Percentiles rank a stretch among this genome's conserved stretches.
These are phyloP conservation scores for Dioctria rufipes DNA, from an alignment of 2,888 invertebrate genomes.

Conservation along the genomic window DNA sequence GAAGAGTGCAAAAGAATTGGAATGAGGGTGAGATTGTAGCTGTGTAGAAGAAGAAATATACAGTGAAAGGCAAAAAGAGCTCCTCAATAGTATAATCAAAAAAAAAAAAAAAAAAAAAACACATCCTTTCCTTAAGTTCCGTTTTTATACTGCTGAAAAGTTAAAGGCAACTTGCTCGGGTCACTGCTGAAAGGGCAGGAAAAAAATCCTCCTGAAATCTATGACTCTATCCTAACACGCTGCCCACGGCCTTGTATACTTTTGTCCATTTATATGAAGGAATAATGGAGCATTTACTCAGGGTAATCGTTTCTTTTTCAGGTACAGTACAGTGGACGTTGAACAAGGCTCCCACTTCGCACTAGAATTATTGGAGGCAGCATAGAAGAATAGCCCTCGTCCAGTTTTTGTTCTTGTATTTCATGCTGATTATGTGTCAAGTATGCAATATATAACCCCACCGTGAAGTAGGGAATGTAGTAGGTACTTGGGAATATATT, in stretches of 20 bases:
- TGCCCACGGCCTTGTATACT: slow-evolving; percentile 46
- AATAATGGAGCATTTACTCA: slow-evolving; percentile 49
- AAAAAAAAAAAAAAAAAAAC: slow-evolving; percentile 26
- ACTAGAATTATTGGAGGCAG: slow-evolving; percentile 10
- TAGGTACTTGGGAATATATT: slow-evolving; percentile 24
- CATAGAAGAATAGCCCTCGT: not conserved
- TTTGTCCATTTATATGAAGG: slow-evolving; percentile 44
- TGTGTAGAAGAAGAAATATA: not conserved
- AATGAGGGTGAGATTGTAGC: not conserved
- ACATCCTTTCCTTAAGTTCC: slow-evolving; percentile 21
- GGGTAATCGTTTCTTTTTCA: slow-evolving; percentile 18
- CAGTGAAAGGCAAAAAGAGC: slow-evolving; percentile 23
- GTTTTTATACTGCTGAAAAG: slow-evolving; percentile 25
- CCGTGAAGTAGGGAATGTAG: slow-evolving; percentile 1
- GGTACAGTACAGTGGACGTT: slow-evolving; percentile 17
- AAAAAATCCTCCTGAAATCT: slow-evolving; percentile 28
- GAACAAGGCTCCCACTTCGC: not conserved
- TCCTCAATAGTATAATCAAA: slow-evolving; percentile 31
- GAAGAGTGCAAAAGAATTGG: not conserved
- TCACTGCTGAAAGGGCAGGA: slow-evolving; percentile 15
- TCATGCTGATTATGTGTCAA: slow-evolving; percentile 30
- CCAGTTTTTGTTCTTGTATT: slow-evolving; percentile 7
- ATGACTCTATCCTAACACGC: slow-evolving; percentile 23
- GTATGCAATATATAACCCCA: slow-evolving; percentile 30
- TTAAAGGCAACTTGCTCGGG: not conserved